Percentiles rank a stretch among this genome's conserved stretches.
Conservation (phyloP, 2,888 invertebrate species). For the Luffia ferchaultella region DNA sequence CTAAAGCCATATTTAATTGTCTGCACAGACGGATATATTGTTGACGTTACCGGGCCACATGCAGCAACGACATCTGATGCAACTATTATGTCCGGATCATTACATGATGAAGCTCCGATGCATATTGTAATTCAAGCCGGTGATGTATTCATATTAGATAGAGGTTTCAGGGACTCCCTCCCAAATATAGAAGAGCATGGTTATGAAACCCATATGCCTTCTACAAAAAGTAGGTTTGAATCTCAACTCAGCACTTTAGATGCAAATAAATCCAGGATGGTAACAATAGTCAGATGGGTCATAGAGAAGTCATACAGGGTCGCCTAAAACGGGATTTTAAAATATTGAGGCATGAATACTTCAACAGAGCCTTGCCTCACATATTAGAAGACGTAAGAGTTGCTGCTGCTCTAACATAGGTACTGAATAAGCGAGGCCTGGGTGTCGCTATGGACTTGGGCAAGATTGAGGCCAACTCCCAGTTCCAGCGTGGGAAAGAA, state of each 20-base stretch:
- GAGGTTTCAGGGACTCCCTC: background rate
- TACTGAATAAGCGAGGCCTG: too few relatives aligned
- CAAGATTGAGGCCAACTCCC: too few relatives aligned
- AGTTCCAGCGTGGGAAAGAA: too few relatives aligned
- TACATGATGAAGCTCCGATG: too few relatives aligned
- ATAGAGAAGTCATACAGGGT: conserved; percentile 9
- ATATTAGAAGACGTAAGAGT: conserved; percentile 4
- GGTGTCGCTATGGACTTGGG: too few relatives aligned
- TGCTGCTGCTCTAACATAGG: conserved; percentile 6
- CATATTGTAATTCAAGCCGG: background rate
- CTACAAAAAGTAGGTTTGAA: background rate
- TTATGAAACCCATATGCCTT: conserved; percentile 1
- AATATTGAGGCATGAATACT: conserved; percentile 7
- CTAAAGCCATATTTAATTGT: conserved; percentile 18
- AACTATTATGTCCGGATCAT: too few relatives aligned
- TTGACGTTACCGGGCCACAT: conserved; percentile 16
- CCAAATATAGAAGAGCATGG: background rate
- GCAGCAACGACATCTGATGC: conserved; percentile 15
- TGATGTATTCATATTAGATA: background rate
- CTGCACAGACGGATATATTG: conserved; percentile 16
- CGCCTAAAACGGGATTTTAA: conserved; percentile 6
- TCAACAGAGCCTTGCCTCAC: conserved; percentile 7
- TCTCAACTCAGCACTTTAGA: background rate
- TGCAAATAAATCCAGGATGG: conserved; percentile 6
- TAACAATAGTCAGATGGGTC: conserved; percentile 9